Evolutionary conservation across 37 sponge, comb jelly and placozoan genomes (phyloP).

Genomic region (Spongilla lacustris): DNA sequence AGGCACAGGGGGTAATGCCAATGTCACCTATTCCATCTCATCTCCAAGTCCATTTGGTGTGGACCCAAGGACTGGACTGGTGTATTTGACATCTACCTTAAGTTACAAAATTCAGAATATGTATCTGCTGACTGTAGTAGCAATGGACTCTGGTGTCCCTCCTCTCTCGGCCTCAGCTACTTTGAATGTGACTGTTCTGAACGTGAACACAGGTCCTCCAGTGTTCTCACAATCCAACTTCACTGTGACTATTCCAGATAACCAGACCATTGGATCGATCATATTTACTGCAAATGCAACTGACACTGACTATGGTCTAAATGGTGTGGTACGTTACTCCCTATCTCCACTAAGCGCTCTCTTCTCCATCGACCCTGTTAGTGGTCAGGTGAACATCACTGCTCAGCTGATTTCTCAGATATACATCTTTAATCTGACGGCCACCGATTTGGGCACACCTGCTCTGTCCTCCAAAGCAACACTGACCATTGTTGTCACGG

Average conservation of each 20-base stretch:
- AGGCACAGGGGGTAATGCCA: constrained; percentile 53
- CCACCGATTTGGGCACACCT: constrained; percentile 61
- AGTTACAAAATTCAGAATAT: not conserved
- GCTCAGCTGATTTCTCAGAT: constrained; percentile 25
- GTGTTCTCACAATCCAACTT: constrained; percentile 30
- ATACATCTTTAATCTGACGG: constrained; percentile 35
- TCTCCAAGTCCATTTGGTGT: constrained; percentile 35
- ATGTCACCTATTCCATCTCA: constrained; percentile 15
- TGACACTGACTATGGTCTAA: constrained; percentile 58
- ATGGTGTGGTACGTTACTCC: constrained; percentile 43
- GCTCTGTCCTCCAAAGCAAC: constrained; percentile 19
- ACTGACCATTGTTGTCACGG: constrained; percentile 43
- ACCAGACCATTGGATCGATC: constrained; percentile 10
- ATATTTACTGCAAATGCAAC: constrained; percentile 44
- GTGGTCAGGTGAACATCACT: constrained; percentile 18
- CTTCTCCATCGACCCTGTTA: constrained; percentile 16
- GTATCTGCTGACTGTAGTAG: constrained; percentile 41
- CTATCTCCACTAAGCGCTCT: constrained; percentile 6
- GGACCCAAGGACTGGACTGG: constrained; percentile 2
- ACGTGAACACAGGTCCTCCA: constrained; percentile 71
- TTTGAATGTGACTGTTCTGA: constrained; percentile 50
- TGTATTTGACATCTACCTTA: too few relatives aligned
- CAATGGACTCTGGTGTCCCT: constrained; percentile 68
- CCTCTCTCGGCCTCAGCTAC: constrained; percentile 42
- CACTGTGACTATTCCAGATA: constrained; percentile 45